phyloP scores from a whole-genome alignment of 2,113 vertebrate genomes.

The Montifringilla adamsi region DNA sequence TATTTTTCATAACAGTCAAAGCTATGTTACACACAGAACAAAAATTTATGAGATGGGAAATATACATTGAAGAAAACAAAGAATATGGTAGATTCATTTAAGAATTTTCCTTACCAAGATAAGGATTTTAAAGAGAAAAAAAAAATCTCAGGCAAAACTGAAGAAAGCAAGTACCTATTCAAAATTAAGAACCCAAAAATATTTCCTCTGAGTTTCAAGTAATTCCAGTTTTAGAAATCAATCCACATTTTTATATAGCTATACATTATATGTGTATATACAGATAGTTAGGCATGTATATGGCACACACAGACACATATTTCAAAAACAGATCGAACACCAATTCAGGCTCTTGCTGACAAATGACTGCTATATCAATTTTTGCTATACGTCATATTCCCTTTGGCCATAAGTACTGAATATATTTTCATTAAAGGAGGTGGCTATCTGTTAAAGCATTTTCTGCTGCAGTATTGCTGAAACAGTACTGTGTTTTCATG shows the following conservation, averaged over 20 bases:
- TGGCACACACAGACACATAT: neutral
- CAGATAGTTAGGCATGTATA: neutral
- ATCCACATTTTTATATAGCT: neutral
- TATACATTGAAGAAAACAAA: neutral
- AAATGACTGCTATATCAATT: neutral
- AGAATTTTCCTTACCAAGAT: neutral
- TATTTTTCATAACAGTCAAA: neutral
- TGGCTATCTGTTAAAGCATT: neutral
- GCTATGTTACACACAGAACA: neutral
- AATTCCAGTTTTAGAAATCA: neutral
- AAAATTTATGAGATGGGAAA: neutral
- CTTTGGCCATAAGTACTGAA: neutral
- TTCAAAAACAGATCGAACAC: neutral
- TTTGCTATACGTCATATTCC: neutral
- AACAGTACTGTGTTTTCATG: neutral
- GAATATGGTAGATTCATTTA: neutral
- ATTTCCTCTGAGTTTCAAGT: neutral
- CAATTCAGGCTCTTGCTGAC: neutral
- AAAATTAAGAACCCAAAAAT: neutral
- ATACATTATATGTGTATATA: neutral
- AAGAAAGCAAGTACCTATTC: neutral
- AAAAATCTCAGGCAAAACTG: neutral
- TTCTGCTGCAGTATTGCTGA: neutral
- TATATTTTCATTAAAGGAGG: neutral
- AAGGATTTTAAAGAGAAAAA: neutral